Evolutionary conservation across 2,113 vertebrate species (phyloP), one percentile per base, ranked within the genome.

Genomic region (Rhabdornis inornatus): DNA sequence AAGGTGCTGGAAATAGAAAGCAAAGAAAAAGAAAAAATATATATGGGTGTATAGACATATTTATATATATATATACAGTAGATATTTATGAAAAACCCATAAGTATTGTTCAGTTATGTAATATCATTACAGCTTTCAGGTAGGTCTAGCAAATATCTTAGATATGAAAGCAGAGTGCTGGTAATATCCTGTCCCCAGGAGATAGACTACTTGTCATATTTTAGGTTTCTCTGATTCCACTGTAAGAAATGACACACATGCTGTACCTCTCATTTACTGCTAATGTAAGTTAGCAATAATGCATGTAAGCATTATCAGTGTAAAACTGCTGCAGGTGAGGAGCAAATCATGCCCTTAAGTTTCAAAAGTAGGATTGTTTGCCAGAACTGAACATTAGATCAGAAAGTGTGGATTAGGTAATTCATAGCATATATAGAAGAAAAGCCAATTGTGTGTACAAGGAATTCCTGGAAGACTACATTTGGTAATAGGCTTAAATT

Each of bases 81-180:
- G 15, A 40, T 56, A 20, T 24, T 9, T 40, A 5, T n/a, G 8
- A 39, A 63, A 60, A 50, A 65, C 30, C 1, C 0, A 0, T 15
- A 31, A 22, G 4, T 40, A 30, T 63, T 85, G 44, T 49, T 92
- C 23, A 81, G 9, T 68, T 92, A 42, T 0, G 2, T 25, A 90
- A 59, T 16, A 47, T 16, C 21, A 39, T 91, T 49, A 81, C n/a
- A 61, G 33, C 25, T 81, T 91, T 91, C 78, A 57, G 31, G 27
- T 63, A 53, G 35, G 80, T 79, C 22, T 79, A 59, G 59, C 7
- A 85, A 93, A 65, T 71, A 76, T 44, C 47, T 61, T 45, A 18
- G 21, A 24, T 79, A 24, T 65, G 37, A 53, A 72, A 85, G 33
- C 11, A 53, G 25, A 57, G 39, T 71, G 21, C 35, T 85, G 22